Percentiles rank a stretch among this genome's conserved stretches.
These are phyloP conservation scores for Nycteola revayana DNA, from an alignment of 2,888 invertebrate species.

Conservation along the genomic window DNA sequence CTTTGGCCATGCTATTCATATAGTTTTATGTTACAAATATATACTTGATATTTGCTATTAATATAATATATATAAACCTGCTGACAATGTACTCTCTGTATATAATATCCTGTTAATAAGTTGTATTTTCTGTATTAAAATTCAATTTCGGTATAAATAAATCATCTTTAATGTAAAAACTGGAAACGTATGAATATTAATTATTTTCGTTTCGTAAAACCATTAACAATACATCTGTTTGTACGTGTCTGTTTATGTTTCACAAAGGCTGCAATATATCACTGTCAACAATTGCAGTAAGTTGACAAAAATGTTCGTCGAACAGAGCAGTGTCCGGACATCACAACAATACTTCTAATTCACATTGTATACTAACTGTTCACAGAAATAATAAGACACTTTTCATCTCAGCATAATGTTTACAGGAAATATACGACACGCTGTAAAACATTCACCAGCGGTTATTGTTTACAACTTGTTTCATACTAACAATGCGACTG, in stretches of 20 bases:
- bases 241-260: constrained; percentile 28
- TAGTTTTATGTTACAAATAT: constrained; percentile 38
- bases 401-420: constrained; percentile 43
- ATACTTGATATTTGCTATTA: constrained; percentile 20
- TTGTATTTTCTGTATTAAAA: constrained; percentile 6
- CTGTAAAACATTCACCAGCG: constrained; percentile 54
- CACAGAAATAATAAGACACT: constrained; percentile 51
- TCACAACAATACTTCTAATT: constrained; percentile 46
- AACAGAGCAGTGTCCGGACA: constrained; percentile 35
- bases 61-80: constrained; percentile 6
- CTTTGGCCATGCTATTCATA: constrained; percentile 73
- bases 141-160: constrained; percentile 10
- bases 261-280: constrained; percentile 63
- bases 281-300: constrained; percentile 54
- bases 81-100: constrained; percentile 20
- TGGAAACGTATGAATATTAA: constrained; percentile 21
- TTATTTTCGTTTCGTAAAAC: constrained; percentile 24
- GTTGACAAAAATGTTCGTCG: constrained; percentile 55
- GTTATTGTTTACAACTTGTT: constrained; percentile 58
- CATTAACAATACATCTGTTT: constrained; percentile 32
- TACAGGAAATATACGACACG: constrained; percentile 59
- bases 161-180: constrained; percentile 10
- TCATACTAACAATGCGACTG: constrained; percentile 41
- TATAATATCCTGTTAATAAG: constrained; percentile 9
- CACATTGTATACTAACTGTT: constrained; percentile 52